Evolutionary conservation across 2,797 vertebrate species (phyloP), one percentile per base, ranked within the genome.

Genomic region (Eulemur mongoz): DNA sequence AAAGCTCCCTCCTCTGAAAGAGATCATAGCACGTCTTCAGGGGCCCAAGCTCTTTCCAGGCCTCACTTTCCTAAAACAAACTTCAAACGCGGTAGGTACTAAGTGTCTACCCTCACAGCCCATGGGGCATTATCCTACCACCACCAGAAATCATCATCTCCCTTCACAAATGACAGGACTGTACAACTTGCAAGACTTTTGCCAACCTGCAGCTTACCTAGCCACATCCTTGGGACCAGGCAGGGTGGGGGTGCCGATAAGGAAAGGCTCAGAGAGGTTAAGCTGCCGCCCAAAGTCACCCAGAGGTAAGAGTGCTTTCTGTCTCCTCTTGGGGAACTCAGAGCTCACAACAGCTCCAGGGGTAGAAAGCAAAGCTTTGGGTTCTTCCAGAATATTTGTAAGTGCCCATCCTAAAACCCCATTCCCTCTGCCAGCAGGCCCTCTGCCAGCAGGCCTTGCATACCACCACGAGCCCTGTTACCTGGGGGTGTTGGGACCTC

Each of bases 61-160:
- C 12, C 38, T 63, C 22, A 14, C 59, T 81, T 94, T 84, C 81
- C 57, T n/a, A 67, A 67, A 76, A 7, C 17, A 65, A 86, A 25
- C 5, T 14, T 57, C 50, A 52, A 48, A 7, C 9, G n/a, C 11
- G 30, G n/a, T 13, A 25, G 14, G 17, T 38, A 8, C 63, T 22
- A 22, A 45, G 27, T 14, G 15, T 23, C 54, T 43, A 48, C 13
- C 7, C 9, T 57, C 57, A 5, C 5, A 3, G 54, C 52, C 63
- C 61, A 12, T 2, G 32, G 79, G 32, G 27, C 2, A 14, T 38
- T 4, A 0, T 69, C 15, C 4, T 1, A n/a, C 52, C 7, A 23
- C 80, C 17, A 23, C 12, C 20, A 40, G 52, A n/a, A 75, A 25
- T 80, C 30, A 14, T 23, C 78, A 0, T n/a, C 7, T 10, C 25